Evolutionary conservation across 2,113 vertebrate species (phyloP).

Genomic region (Triplophysa dalaica): DNA sequence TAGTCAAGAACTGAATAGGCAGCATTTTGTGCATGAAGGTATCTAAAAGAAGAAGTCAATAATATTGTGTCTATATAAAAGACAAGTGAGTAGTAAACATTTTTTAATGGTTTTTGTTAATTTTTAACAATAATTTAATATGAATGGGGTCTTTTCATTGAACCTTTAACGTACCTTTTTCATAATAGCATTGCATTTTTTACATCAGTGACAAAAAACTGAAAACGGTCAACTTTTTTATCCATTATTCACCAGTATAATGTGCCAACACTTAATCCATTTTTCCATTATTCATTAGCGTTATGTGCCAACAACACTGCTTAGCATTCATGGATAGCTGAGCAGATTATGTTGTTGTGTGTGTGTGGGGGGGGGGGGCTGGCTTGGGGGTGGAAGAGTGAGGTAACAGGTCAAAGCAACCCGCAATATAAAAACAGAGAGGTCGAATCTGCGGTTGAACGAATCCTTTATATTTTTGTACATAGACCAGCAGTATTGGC

Average conservation of each 20-base stretch:
- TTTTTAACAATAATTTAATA: too few relatives aligned
- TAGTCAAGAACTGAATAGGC: too few relatives aligned
- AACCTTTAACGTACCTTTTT: too few relatives aligned
- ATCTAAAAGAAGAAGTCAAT: too few relatives aligned
- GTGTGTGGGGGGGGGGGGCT: background rate
- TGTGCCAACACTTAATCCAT: slow-evolving; percentile 22
- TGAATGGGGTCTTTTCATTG: too few relatives aligned
- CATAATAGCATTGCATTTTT: background rate
- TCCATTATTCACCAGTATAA: slow-evolving; percentile 23
- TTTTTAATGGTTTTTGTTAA: too few relatives aligned
- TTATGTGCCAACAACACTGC: slow-evolving; percentile 24
- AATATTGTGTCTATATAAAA: too few relatives aligned
- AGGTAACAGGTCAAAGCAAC: background rate
- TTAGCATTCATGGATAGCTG: slow-evolving; percentile 18
- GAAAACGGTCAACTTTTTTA: background rate
- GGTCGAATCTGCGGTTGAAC: background rate
- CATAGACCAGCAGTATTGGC: background rate
- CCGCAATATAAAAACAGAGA: background rate
- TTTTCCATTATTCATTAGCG: slow-evolving; percentile 33
- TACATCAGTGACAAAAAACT: background rate
- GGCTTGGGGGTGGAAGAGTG: background rate
- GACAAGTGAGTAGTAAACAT: too few relatives aligned
- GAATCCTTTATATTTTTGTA: background rate
- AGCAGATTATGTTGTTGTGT: slow-evolving; percentile 3
- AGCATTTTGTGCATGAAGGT: too few relatives aligned